Conservation (phyloP, 2,113 vertebrate species). For the Gymnogyps californianus region DNA sequence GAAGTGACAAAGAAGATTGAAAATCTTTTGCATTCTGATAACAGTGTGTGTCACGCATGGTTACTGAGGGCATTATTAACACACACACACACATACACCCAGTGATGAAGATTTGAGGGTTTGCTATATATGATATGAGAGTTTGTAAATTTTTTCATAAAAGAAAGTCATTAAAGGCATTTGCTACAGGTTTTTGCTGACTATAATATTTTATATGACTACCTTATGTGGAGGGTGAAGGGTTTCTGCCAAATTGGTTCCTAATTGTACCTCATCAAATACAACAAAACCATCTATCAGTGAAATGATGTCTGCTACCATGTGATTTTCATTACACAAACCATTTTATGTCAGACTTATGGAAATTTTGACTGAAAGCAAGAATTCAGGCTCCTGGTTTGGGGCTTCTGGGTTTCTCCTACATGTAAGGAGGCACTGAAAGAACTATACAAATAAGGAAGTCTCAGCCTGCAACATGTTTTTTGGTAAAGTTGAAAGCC, state of each 20-base stretch:
- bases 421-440: background rate
- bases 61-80: constrained; percentile 4
- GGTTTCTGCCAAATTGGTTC: background rate
- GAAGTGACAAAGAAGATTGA: constrained; percentile 17
- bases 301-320: background rate
- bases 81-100: background rate
- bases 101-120: background rate
- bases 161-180: background rate
- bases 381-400: background rate
- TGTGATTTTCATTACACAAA: background rate
- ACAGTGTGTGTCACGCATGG: background rate
- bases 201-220: background rate
- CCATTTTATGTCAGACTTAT: background rate
- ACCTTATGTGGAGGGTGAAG: background rate
- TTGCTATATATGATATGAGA: background rate
- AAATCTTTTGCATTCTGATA: background rate
- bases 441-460: background rate
- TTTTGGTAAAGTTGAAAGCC: background rate
- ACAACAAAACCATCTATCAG: background rate
- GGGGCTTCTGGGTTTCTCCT: background rate
- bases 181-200: background rate
- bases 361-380: background rate
- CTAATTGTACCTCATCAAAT: background rate
- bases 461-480: background rate
- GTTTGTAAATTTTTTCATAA: background rate